Evolutionary conservation across 2,113 vertebrate genomes (phyloP).

Genomic region (Thermophis baileyi): DNA sequence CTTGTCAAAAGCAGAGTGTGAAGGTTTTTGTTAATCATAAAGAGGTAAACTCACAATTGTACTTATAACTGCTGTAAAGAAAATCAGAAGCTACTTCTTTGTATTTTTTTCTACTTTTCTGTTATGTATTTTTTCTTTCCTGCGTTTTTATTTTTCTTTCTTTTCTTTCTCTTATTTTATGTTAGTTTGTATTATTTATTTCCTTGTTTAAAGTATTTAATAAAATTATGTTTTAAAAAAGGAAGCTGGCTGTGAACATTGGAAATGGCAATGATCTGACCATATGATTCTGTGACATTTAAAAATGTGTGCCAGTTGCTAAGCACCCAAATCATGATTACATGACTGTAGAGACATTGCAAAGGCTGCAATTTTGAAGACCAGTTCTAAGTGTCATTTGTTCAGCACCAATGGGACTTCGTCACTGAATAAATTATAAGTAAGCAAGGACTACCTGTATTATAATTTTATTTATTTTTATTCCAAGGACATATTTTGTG

Average conservation of each 20-base stretch:
- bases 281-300: background rate
- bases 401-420: background rate
- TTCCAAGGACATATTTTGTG: background rate
- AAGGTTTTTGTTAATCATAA: no score
- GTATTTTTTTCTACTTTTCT: no score
- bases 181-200: background rate
- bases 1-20: no score
- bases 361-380: background rate
- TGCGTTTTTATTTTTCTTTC: no score
- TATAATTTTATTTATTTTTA: background rate
- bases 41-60: no score
- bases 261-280: background rate
- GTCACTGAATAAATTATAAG: background rate
- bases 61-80: no score
- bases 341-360: background rate
- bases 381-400: background rate
- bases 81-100: no score
- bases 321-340: background rate
- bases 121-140: no score
- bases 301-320: background rate
- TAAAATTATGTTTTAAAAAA: background rate
- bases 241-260: background rate
- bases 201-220: background rate
- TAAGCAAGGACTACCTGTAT: background rate
- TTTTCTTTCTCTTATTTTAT: no score